Evolutionary conservation across 2,888 invertebrate species (phyloP).

Genomic region (Lobophora halterata): DNA sequence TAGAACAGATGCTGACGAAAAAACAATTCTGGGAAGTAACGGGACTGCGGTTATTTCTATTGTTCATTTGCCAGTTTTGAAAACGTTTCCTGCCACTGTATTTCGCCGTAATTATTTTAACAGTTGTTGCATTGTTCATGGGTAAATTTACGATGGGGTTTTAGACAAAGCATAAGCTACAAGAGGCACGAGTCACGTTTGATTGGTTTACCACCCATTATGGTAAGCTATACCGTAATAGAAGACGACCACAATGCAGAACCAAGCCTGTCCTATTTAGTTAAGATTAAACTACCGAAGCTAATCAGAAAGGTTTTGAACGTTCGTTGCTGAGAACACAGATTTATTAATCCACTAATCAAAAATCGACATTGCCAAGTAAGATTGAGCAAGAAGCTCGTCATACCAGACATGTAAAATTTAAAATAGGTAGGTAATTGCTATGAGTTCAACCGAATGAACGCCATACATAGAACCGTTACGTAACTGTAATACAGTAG

Average conservation of each 20-base stretch:
- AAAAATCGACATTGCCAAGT: slow-evolving; percentile 8
- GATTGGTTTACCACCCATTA: slow-evolving; percentile 8
- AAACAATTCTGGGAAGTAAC: slow-evolving; percentile 67
- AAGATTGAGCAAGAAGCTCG: slow-evolving; percentile 3
- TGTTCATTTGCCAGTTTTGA: slow-evolving; percentile 54
- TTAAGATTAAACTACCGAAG: slow-evolving; percentile 5
- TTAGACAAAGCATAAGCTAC: slow-evolving; percentile 19
- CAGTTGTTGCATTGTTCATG: slow-evolving; percentile 47
- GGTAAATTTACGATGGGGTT: slow-evolving; percentile 32
- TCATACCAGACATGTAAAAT: background rate
- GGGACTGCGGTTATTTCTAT: slow-evolving; percentile 60
- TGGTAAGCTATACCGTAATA: slow-evolving; percentile 7
- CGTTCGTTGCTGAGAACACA: no score
- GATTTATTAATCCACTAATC: no score
- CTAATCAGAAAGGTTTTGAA: slow-evolving; percentile 4
- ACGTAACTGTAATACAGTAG: slow-evolving; percentile 53
- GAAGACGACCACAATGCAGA: slow-evolving; percentile 7
- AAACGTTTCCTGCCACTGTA: slow-evolving; percentile 67
- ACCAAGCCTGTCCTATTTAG: slow-evolving; percentile 3
- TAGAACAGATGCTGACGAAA: slow-evolving; percentile 49
- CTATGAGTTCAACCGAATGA: slow-evolving; percentile 10
- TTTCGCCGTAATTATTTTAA: slow-evolving; percentile 58
- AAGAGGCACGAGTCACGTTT: slow-evolving; percentile 23
- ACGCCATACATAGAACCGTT: slow-evolving; percentile 19
- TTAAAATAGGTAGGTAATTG: slow-evolving; percentile 6